Evolutionary conservation across 1,140 invertebrate genomes (phyloP).

Genomic region (Drosophila sp.): DNA sequence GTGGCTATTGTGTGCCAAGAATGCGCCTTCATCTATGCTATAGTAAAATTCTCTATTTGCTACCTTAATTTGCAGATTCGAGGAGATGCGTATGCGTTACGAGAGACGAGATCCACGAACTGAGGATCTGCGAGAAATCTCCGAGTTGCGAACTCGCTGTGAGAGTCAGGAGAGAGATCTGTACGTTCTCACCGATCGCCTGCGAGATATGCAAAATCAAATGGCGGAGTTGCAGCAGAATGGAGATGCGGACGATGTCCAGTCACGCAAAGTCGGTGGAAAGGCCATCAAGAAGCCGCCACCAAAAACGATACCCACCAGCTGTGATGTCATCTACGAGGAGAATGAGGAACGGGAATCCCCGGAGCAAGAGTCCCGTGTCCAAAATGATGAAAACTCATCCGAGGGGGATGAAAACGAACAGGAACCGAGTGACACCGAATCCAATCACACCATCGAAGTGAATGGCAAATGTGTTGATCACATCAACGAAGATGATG

Average conservation of each 20-base stretch:
- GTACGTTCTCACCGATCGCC: conserved; percentile 84
- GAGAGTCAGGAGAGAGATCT: conserved; percentile 85
- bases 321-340: conserved; percentile 83
- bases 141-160: conserved; percentile 84
- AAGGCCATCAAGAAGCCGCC: conserved; percentile 71
- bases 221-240: conserved; percentile 67
- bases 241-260: conserved; percentile 27
- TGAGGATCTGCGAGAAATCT: conserved; percentile 84
- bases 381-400: conserved; percentile 22
- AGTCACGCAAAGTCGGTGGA: conserved; percentile 12
- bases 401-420: conserved; percentile 46
- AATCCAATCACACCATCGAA: conserved; percentile 66
- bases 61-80: conserved; percentile 79
- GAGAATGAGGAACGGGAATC: conserved; percentile 79
- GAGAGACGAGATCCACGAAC: conserved; percentile 84
- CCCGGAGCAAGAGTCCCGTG: conserved; percentile 50
- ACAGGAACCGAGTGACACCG: conserved; percentile 68
- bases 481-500: conserved; percentile 69
- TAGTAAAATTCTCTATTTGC: not conserved
- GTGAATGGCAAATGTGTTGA: conserved; percentile 62
- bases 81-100: conserved; percentile 84
- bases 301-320: conserved; percentile 77
- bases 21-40: not conserved
- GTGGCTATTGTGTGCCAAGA: conserved; percentile 42
- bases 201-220: conserved; percentile 80